Evolutionary conservation across 53 echinoderm and acorn worm species (phyloP), one percentile per base, ranked within the genome.

Genomic region (Pentamera pediparva): DNA sequence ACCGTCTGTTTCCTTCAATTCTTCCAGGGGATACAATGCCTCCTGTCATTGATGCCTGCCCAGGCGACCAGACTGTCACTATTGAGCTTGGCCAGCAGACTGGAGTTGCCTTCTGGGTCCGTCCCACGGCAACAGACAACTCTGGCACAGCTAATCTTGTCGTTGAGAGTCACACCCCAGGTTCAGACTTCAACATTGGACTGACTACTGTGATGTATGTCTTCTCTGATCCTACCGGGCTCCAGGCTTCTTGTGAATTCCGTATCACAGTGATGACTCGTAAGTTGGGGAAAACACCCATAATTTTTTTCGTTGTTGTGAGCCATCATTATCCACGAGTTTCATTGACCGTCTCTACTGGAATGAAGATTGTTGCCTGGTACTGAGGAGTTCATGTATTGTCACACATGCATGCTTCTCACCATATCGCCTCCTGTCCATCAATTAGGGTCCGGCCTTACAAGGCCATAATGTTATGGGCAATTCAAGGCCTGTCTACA

Each of bases 51-150:
- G 8, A 4, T 17, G 59, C 17, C 17, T 59, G 59, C 29, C 59
- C 59, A 28, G 29, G 2, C 17, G 36, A 77, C 25, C n/a, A 56
- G 18, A 39, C 39, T 11, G 49, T 31, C 10, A 52, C 36, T 17
- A 43, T 78, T 12, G 78, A 78, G 57, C 19, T 78, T 9, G 78
- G 78, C 4, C 17, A 24, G 17, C 29, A 37, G 6, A 11, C 47
- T 0, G 56, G 51, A 18, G 11, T 24, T 24, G 64, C 61, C 38
- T 17, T 25, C 65, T 85, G 65, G 61, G 21, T 63, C 1, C 61
- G 58, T 50, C 85, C 85, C 3, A 79, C 75, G 13, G 85, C 85
- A 35, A 71, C 79, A 17, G 86, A 86, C 61, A 77, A 77, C 54
- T 81, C 86, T 28, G 76, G 76, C 43, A 36, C 22, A 27, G 60